Conservation (phyloP, 2,113 vertebrate species). For the Mirza zaza region DNA sequence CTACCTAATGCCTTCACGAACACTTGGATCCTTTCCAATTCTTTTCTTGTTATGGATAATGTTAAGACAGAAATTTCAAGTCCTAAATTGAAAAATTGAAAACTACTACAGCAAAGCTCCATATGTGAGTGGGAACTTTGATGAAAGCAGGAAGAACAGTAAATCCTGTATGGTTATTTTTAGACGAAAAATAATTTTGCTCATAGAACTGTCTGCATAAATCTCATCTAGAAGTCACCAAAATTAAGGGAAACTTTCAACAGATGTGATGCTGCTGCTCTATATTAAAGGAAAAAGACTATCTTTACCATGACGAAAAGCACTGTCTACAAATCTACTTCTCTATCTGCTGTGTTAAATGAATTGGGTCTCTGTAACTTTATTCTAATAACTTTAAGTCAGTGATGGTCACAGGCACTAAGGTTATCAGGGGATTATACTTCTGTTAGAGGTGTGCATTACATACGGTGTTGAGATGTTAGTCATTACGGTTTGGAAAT, state of each 20-base stretch:
- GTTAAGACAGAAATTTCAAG: slow-evolving; percentile 11
- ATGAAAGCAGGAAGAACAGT: background rate
- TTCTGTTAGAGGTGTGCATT: background rate
- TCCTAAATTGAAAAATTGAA: background rate
- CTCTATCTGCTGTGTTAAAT: background rate
- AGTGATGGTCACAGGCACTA: background rate
- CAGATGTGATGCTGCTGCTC: background rate
- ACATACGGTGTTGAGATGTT: background rate
- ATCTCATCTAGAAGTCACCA: background rate
- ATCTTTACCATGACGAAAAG: background rate
- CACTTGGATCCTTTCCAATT: background rate
- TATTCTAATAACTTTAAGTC: background rate
- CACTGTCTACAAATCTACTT: background rate
- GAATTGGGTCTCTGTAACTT: background rate
- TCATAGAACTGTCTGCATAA: background rate
- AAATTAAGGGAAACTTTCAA: background rate
- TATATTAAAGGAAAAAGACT: background rate
- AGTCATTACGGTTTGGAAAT: background rate
- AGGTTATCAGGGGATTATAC: background rate
- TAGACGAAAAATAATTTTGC: background rate
- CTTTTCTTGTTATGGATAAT: background rate
- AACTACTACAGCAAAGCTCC: background rate
- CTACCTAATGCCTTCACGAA: background rate
- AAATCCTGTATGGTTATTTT: background rate
- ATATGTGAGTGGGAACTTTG: background rate